A percentile compares a stretch with the other conserved stretches of the same genome.
phyloP scores from a whole-genome alignment of 2,888 invertebrate species.

The Eupithecia dodoneata region DNA sequence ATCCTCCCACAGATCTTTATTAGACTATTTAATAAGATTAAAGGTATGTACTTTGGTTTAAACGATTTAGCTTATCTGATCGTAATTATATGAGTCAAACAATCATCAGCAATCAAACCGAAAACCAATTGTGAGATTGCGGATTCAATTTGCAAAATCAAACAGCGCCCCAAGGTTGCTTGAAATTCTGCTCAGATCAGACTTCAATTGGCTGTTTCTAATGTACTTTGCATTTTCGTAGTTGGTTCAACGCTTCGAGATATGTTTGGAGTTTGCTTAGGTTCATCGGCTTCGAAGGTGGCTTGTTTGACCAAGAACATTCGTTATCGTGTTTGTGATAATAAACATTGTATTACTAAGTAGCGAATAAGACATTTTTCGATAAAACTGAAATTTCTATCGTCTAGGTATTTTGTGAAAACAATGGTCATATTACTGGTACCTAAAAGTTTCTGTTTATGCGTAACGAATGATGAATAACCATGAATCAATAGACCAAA shows the following conservation, averaged over 20 bases:
- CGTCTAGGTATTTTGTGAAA: not conserved
- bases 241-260: conserved; percentile 17
- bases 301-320: conserved; percentile 6
- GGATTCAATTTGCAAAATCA: conserved; percentile 19
- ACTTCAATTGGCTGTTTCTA: conserved; percentile 20
- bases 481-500: not conserved
- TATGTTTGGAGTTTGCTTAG: conserved; percentile 12
- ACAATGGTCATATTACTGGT: not conserved
- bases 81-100: not conserved
- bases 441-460: not conserved
- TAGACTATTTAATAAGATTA: not conserved
- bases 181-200: conserved; percentile 20
- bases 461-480: not conserved
- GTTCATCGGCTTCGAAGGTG: conserved; percentile 18
- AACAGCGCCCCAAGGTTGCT: conserved; percentile 20
- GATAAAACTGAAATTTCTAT: not conserved
- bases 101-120: conserved; percentile 15
- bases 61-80: not conserved
- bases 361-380: not conserved
- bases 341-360: not conserved
- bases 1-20: not conserved
- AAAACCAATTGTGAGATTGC: conserved; percentile 24
- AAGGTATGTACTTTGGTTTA: not conserved
- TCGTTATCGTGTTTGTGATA: conserved; percentile 15
- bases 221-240: conserved; percentile 12